Evolutionary conservation across 2,797 vertebrate genomes (phyloP).

Genomic region (Alauda arvensis): DNA sequence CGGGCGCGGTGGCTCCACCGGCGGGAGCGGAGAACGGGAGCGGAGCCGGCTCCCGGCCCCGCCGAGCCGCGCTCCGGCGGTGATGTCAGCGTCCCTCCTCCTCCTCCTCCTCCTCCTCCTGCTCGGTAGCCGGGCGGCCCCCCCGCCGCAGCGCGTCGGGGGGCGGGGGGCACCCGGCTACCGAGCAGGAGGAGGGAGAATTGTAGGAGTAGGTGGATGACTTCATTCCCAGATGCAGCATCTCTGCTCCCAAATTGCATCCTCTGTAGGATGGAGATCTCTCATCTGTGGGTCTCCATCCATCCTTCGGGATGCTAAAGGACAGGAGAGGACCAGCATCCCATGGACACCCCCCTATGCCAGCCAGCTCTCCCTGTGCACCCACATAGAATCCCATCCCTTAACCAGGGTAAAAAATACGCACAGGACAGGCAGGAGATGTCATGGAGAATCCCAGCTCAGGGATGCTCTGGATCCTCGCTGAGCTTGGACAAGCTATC

Average conservation of each 20-base stretch:
- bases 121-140: not conserved
- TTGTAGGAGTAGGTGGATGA: slow-evolving; percentile 30
- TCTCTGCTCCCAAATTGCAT: not conserved
- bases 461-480: not conserved
- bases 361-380: not conserved
- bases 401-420: not conserved
- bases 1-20: not conserved
- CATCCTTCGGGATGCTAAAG: not conserved
- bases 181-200: not conserved
- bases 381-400: not conserved
- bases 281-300: not conserved
- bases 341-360: not conserved
- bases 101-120: not conserved
- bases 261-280: not conserved
- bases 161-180: not conserved
- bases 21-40: slow-evolving; percentile 5
- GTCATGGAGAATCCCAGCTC: not conserved
- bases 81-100: slow-evolving; percentile 59
- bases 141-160: not conserved
- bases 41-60: slow-evolving; percentile 22
- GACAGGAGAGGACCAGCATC: not conserved
- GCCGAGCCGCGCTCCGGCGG: slow-evolving; percentile 37
- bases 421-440: not conserved
- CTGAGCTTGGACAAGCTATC: not conserved
- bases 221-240: slow-evolving; percentile 51